These are phyloP conservation scores for Tiaroga cobitis DNA, from an alignment of 2,797 vertebrate genomes.

Conservation along the genomic window DNA sequence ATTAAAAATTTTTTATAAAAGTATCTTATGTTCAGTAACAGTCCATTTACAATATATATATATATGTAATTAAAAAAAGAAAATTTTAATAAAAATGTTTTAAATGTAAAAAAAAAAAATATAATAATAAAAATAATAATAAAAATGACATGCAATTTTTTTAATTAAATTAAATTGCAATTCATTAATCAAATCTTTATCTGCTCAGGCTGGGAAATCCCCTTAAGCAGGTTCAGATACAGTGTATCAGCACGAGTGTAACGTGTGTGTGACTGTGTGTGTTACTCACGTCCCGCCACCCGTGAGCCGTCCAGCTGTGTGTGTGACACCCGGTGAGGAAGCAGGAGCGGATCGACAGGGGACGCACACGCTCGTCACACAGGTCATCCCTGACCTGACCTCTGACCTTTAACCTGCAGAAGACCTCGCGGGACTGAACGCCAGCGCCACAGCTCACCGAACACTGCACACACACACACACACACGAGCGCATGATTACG, in stretches of 20 bases:
- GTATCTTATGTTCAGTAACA: background rate
- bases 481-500: background rate
- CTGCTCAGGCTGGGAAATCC: too few relatives aligned
- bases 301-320: constrained; percentile 78
- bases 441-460: constrained; percentile 88
- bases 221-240: too few relatives aligned
- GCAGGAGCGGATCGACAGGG: constrained; percentile 72
- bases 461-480: constrained; percentile 76
- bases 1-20: background rate
- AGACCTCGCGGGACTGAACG: constrained; percentile 83
- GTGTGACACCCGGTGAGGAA: constrained; percentile 74
- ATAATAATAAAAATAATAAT: too few relatives aligned
- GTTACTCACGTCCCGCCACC: constrained; percentile 85
- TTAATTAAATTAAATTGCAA: too few relatives aligned
- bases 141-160: too few relatives aligned
- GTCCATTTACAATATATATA: too few relatives aligned
- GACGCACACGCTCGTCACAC: constrained; percentile 73
- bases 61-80: too few relatives aligned
- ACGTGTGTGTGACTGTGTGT: background rate
- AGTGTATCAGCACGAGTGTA: background rate
- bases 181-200: too few relatives aligned
- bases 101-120: too few relatives aligned
- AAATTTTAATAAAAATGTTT: too few relatives aligned
- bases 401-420: constrained; percentile 81
- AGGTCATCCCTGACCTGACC: constrained; percentile 76